Base-by-base conservation (phyloP, 2,888 invertebrate species). In the Anodontia alba region DNA sequence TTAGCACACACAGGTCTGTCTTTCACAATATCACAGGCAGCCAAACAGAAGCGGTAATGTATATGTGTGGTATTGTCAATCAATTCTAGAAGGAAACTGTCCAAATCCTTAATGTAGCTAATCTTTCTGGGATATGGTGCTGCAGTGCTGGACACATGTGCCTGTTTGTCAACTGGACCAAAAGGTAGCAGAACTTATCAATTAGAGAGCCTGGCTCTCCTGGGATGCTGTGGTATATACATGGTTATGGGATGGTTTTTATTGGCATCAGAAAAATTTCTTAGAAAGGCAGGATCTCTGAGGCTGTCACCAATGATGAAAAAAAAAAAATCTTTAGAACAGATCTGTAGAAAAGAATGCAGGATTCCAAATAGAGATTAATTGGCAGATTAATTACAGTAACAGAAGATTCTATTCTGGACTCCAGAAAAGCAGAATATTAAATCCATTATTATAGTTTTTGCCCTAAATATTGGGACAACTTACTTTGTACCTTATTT, bases 81-180 rank as follows among this genome's bases (percentile, higher is more conserved):
- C 62, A 62, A 62, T 62, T 31, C 33, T 33, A 33, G 12, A 33
- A 62, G 43, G 23, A 29, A 69, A 69, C 69, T 43, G 43, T 69
- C 69, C 69, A 69, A 69, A 69, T 69, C 29, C 46, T 69, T 42
- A 15, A 38, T 69, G 43, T 2, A 69, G 69, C 42, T 69, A 69
- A 69, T 69, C 42, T 46, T 46, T 69, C 46, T 42, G 29, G 29
- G 38, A 43, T 12, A 69, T 46, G 69, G 46, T 7, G 20, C 29
- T 29, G 5, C 38, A 69, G 69, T 12, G 2, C 69, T 69, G 46
- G 69, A 69, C 62, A 62, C 62, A 62, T 62, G 62, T 62, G 62
- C 62, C 62, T 62, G 29, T 62, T 62, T 62, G 62, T 62, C 62
- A 62, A 62, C 62, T 62, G 62, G 62, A 38, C 20, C 62, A 29